Evolutionary conservation across 2,888 invertebrate genomes (phyloP), one percentile per base, ranked within the genome.

Genomic region (Eupithecia subfuscata): DNA sequence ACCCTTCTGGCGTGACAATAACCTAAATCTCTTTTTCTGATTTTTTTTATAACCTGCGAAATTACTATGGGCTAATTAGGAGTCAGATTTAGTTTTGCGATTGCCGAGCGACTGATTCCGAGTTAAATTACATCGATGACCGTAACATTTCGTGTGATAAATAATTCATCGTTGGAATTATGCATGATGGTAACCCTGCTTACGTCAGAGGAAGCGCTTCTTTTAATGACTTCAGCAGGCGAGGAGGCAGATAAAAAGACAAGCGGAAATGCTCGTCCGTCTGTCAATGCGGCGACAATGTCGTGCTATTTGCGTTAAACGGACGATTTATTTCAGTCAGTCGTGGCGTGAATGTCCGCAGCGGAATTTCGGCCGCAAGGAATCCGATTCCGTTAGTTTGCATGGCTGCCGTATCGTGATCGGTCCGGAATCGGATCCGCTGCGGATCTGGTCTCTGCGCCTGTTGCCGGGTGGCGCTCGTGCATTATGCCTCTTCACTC

Each of bases 291-390:
- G 90, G 88, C 90, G 91, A 93, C 93, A 93, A 91, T 93, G 92
- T 90, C 87, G 90, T 89, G 92, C 93, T 94, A 93, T 94, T 94
- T 94, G 92, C 90, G 94, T 93, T 92, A 92, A 92, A 94, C 90
- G 91, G 90, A 91, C 93, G 92, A 92, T 93, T 94, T 94, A 94
- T 94, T 94, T 94, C 92, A 94, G 94, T 93, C 93, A 89, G 91
- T 90, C 88, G 92, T 85, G 89, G 89, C 93, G 94, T 94, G 94
- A 94, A 94, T 85, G 94, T 91, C 93, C 94, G 91, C 93, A 83
- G 86, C 86, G 94, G 94, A 93, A 94, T 94, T 94, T 94, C 88
- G 93, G 93, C 88, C 91, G 90, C 89, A 88, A 91, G 92, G 93
- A 91, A 92, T 92, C 92, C 83, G 87, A 91, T 91, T 89, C 93